Evolutionary conservation across 2,797 vertebrate genomes (phyloP), one percentile per base, ranked within the genome.

Genomic region (Labroides dimidiatus): DNA sequence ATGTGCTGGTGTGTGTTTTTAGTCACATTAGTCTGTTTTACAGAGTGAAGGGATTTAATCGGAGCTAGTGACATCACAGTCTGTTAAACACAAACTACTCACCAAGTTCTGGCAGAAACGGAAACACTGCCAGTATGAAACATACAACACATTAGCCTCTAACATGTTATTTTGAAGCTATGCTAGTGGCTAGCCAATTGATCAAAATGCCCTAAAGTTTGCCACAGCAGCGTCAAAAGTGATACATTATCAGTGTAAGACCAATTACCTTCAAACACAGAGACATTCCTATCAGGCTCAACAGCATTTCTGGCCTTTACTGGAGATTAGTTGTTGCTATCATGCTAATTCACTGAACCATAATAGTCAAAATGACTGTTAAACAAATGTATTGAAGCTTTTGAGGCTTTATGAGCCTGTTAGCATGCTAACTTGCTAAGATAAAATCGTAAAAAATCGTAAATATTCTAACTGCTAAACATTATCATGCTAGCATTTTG

Each of bases 51-150:
- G 48, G 58, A 21, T 30, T 58, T 12, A n/a, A 42, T 37, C 39
- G 21, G 63, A 56, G 50, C 21, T 49, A 52, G 62, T 79, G 87
- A 80, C 82, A 52, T 86, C 82, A 81, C 80, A 68, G 36, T 37
- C 42, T 33, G 23, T 33, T 21, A 14, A 45, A 3, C 30, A 33
- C 30, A 4, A 33, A 33, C 30, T 33, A 33, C 30, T 9, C 5
- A 19, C 21, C 16, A 16, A 1, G 10, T 21, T 30, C 39, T 23
- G 12, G 27, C 24, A 20, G 30, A 21, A 19, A 52, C 19, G 20
- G 24, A 42, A 24, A 20, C 10, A 1, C 33, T 19, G 30, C 11
- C 23, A 10, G 6, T 19, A 33, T 1, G 2, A 21, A 49, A 49
- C 2, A 5, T 19, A 30, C 10, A 45, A 19, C 44, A 19, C 2